A percentile compares a stretch with the other conserved stretches of the same genome.
Evolutionary conservation across 92 coral and sea anemone species (phyloP).

Genomic region (Epizoanthus illoricatus): DNA sequence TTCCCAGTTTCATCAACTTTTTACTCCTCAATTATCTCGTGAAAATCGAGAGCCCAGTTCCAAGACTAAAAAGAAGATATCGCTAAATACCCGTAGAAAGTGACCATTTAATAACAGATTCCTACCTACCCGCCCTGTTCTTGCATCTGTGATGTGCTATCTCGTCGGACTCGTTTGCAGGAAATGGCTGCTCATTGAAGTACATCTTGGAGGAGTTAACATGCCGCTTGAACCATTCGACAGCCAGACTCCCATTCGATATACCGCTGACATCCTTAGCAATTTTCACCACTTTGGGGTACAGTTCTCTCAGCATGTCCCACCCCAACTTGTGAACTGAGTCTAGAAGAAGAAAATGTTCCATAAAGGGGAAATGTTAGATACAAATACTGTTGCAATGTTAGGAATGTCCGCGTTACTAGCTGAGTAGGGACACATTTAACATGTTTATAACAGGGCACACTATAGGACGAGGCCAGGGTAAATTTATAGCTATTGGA

Average conservation of each 20-base stretch:
- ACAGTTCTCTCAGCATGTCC: constrained; percentile 61
- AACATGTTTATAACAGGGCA: too few species aligned
- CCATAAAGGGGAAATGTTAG: background rate
- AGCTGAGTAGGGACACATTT: too few species aligned
- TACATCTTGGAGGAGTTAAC: constrained; percentile 77
- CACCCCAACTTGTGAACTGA: constrained; percentile 83
- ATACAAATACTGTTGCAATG: background rate
- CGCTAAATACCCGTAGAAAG: too few species aligned
- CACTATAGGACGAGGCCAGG: too few species aligned
- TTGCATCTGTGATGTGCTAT: constrained; percentile 68
- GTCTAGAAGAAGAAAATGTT: constrained; percentile 38
- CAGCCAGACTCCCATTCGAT: constrained; percentile 64
- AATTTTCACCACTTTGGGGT: constrained; percentile 73
- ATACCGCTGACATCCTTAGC: constrained; percentile 71
- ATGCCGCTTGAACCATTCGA: constrained; percentile 54
- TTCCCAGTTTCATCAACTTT: too few species aligned
- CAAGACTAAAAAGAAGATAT: too few species aligned
- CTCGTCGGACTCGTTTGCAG: constrained; percentile 83
- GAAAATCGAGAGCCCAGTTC: too few species aligned
- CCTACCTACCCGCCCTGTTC: constrained; percentile 49
- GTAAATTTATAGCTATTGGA: too few species aligned
- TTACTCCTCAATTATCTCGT: too few species aligned
- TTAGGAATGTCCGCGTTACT: background rate
- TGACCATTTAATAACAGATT: constrained; percentile 7
- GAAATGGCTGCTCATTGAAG: constrained; percentile 84